phyloP scores from a whole-genome alignment of 2,888 invertebrate genomes.

The Metopia argyrocephala region DNA sequence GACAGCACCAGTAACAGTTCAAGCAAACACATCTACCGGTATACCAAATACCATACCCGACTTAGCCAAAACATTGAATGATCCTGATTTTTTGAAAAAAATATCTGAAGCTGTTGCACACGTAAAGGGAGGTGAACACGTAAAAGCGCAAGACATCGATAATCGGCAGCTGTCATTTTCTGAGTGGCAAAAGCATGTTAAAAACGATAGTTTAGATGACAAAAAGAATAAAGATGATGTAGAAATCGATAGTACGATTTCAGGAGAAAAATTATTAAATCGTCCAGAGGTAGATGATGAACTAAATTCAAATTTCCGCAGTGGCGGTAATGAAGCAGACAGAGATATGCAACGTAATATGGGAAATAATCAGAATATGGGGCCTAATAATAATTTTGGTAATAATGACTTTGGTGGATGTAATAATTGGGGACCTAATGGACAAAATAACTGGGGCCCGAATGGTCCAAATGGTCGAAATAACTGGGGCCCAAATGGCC shows the following conservation, averaged over 20 bases:
- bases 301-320: conserved; percentile 22
- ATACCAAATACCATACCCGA: conserved; percentile 60
- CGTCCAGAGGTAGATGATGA: conserved; percentile 23
- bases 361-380: conserved; percentile 1
- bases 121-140: conserved; percentile 68
- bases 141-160: conserved; percentile 43
- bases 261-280: conserved; percentile 16
- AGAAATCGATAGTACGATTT: conserved; percentile 15
- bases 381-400: conserved; percentile 24
- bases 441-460: background rate
- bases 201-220: background rate
- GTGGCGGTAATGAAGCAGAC: conserved; percentile 12
- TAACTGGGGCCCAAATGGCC: conserved; percentile 20
- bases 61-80: conserved; percentile 72
- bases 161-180: conserved; percentile 68
- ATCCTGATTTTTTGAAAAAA: conserved; percentile 75
- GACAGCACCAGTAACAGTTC: background rate
- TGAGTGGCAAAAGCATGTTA: conserved; percentile 71
- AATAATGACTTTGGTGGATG: conserved; percentile 12
- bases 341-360: conserved; percentile 3
- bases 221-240: background rate
- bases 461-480: conserved; percentile 3
- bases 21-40: background rate
- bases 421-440: conserved; percentile 43
- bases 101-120: conserved; percentile 74